phyloP scores from a whole-genome alignment of 2,113 vertebrate genomes.

The Lates calcarifer region DNA sequence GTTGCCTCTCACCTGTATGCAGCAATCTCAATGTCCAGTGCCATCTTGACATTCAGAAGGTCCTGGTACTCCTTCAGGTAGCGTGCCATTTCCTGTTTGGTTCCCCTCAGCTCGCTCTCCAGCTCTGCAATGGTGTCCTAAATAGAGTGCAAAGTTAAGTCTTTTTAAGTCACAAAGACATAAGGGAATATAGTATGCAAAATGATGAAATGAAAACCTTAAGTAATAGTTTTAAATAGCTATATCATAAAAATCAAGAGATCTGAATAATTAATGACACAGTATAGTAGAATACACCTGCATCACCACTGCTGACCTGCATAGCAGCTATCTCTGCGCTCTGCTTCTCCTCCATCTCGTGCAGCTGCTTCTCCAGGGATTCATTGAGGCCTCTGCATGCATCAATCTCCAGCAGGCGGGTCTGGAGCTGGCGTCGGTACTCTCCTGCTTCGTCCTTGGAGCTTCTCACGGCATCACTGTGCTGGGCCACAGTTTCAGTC shows the following conservation, averaged over 20 bases:
- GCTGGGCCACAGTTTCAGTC: conserved; percentile 82
- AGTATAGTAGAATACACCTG: background rate
- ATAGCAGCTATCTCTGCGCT: conserved; percentile 79
- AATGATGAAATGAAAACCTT: background rate
- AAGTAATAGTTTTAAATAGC: background rate
- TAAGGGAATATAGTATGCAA: background rate
- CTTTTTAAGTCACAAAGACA: background rate
- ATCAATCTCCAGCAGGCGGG: conserved; percentile 83
- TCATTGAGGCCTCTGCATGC: conserved; percentile 79
- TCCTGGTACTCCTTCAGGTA: conserved; percentile 81
- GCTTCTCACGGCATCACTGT: conserved; percentile 75
- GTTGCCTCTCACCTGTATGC: conserved; percentile 81
- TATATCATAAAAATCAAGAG: background rate
- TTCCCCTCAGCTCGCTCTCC: conserved; percentile 83
- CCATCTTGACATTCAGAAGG: conserved; percentile 86
- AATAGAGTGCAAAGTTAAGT: conserved; percentile 22
- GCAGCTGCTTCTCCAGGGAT: conserved; percentile 83
- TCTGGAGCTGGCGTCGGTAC: conserved; percentile 79
- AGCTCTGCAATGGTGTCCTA: conserved; percentile 81
- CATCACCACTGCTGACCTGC: conserved; percentile 71
- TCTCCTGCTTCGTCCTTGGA: conserved; percentile 84
- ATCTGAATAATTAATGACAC: background rate
- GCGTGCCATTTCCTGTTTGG: conserved; percentile 81
- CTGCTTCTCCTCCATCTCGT: conserved; percentile 83
- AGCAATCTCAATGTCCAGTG: conserved; percentile 87